Evolutionary conservation across 2,113 vertebrate species (phyloP).

Genomic region (Xenopus tropicalis): UCB_Xtro_10.0 CM004452.2:17676501-17677000

Average conservation of each 20-base stretch:
- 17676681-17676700: slow-evolving; percentile 81
- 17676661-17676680: slow-evolving; percentile 88
- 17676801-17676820: slow-evolving; percentile 80
- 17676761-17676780: slow-evolving; percentile 77
- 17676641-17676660: slow-evolving; percentile 68
- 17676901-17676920: no score
- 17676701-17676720: slow-evolving; percentile 76
- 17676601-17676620: no score
- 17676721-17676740: slow-evolving; percentile 84
- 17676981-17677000: slow-evolving; percentile 85
- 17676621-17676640: no score
- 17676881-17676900: slow-evolving; percentile 53
- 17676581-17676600: no score
- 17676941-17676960: background rate
- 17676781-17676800: slow-evolving; percentile 75
- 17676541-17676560: no score
- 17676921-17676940: no score
- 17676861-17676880: slow-evolving; percentile 82
- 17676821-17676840: slow-evolving; percentile 86
- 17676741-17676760: slow-evolving; percentile 86
- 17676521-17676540: no score
- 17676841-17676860: slow-evolving; percentile 79
- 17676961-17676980: slow-evolving; percentile 75
- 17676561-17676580: no score
- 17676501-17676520: no score